A percentile compares a stretch with the other conserved stretches of the same genome.
Evolutionary conservation across 2,888 invertebrate genomes (phyloP).

Genomic region (Rhagonycha lutea): DNA sequence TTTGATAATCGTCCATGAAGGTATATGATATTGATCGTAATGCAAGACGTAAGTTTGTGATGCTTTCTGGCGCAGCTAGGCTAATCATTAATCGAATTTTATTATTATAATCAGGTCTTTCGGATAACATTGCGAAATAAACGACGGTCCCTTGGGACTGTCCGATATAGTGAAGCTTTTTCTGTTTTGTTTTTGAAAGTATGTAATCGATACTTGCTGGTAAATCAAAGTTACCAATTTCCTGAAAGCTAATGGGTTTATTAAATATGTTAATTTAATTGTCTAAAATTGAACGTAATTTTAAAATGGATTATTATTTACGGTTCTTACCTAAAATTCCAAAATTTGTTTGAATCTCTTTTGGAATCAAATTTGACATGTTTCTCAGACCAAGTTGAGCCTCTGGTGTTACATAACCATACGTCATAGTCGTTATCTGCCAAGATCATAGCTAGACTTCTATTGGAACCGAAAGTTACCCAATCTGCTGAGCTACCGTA

Average conservation of each 20-base stretch:
- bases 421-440: conserved; percentile 58
- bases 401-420: conserved; percentile 66
- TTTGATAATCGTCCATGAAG: neutral
- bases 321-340: conserved; percentile 50
- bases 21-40: no score
- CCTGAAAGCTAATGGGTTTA: conserved; percentile 78
- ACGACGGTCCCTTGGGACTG: conserved; percentile 70
- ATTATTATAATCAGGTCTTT: conserved; percentile 62
- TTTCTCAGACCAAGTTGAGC: conserved; percentile 60
- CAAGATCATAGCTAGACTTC: conserved; percentile 53
- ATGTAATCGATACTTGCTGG: conserved; percentile 77
- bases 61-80: conserved; percentile 64
- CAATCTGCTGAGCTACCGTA: conserved; percentile 72
- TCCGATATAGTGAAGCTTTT: conserved; percentile 69
- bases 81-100: conserved; percentile 64
- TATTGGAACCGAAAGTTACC: conserved; percentile 66
- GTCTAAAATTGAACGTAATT: no score
- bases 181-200: conserved; percentile 58
- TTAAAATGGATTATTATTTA: no score
- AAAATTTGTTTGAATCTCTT: conserved; percentile 47
- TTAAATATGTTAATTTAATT: no score
- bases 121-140: conserved; percentile 65
- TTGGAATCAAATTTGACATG: conserved; percentile 54
- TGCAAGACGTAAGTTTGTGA: conserved; percentile 39
- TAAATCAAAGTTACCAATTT: conserved; percentile 75